phyloP scores from a whole-genome alignment of 2,888 invertebrate genomes.

The Ectropis crepuscularia region DNA sequence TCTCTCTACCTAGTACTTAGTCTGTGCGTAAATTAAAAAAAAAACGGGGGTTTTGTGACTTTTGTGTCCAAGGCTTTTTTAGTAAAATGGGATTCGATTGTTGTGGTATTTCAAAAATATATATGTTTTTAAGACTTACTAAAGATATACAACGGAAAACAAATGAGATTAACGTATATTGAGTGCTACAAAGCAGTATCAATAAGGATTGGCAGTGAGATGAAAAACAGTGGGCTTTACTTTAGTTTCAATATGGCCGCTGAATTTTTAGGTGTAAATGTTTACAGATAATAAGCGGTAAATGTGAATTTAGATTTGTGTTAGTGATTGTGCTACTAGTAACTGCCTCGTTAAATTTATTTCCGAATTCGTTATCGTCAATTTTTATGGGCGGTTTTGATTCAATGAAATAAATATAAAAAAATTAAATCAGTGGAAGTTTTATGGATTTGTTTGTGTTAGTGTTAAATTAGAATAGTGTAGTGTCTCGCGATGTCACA shows the following conservation, averaged over 20 bases:
- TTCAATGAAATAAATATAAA: background rate
- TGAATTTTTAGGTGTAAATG: slow-evolving; percentile 50
- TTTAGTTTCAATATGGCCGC: slow-evolving; percentile 66
- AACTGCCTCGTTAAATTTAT: background rate
- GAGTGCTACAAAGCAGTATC: background rate
- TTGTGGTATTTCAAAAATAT: slow-evolving; percentile 16
- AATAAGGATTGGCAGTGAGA: slow-evolving; percentile 18
- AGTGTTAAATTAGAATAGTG: slow-evolving; percentile 38
- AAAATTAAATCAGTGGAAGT: slow-evolving; percentile 6
- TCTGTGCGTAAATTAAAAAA: too few species aligned
- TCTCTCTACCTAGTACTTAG: too few species aligned
- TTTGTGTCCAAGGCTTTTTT: background rate
- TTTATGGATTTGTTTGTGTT: slow-evolving; percentile 36
- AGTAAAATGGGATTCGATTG: background rate
- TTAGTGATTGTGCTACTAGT: background rate
- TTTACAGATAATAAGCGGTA: slow-evolving; percentile 49
- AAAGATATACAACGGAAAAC: background rate
- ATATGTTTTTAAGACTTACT: background rate
- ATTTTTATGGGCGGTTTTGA: background rate
- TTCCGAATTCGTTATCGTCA: background rate
- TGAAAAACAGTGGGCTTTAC: slow-evolving; percentile 30
- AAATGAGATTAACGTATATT: background rate
- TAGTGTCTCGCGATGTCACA: slow-evolving; percentile 69
- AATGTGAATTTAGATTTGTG: slow-evolving; percentile 10
- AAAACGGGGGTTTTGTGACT: too few species aligned